Evolutionary conservation across 2,113 vertebrate species (phyloP).

Genomic region (Dromiciops gliroides): DNA sequence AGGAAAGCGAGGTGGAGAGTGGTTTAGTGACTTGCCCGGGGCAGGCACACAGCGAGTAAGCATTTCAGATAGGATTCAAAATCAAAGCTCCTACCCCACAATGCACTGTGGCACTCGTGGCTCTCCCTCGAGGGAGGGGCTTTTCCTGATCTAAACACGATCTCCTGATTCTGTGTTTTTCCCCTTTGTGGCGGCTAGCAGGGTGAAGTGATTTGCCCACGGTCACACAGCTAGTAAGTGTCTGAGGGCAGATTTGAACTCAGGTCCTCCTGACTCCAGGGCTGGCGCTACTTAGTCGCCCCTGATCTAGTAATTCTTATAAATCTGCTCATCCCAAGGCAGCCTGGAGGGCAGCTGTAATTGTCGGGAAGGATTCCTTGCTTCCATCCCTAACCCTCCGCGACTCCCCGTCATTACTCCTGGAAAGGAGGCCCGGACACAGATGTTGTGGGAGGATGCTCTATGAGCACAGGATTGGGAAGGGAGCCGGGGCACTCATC

Average conservation of each 20-base stretch:
- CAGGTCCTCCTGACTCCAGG: background rate
- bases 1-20: background rate
- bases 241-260: background rate
- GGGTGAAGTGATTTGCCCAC: background rate
- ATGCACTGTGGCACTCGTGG: too few relatives aligned
- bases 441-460: background rate
- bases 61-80: too few relatives aligned
- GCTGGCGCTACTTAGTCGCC: background rate
- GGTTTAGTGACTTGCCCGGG: background rate
- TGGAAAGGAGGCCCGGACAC: background rate
- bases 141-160: too few relatives aligned
- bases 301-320: background rate
- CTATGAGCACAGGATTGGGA: background rate
- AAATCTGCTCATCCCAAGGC: too few relatives aligned
- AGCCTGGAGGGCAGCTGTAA: background rate
- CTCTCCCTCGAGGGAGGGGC: too few relatives aligned
- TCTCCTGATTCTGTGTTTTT: too few relatives aligned
- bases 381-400: background rate
- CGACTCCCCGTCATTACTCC: background rate
- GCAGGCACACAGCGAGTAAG: too few relatives aligned
- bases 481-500: background rate
- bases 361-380: background rate
- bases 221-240: background rate
- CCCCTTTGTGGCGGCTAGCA: too few relatives aligned
- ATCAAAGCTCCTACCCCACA: background rate